Evolutionary conservation across 2,888 invertebrate genomes (phyloP).

Genomic region (Drosophila prolongata): DNA sequence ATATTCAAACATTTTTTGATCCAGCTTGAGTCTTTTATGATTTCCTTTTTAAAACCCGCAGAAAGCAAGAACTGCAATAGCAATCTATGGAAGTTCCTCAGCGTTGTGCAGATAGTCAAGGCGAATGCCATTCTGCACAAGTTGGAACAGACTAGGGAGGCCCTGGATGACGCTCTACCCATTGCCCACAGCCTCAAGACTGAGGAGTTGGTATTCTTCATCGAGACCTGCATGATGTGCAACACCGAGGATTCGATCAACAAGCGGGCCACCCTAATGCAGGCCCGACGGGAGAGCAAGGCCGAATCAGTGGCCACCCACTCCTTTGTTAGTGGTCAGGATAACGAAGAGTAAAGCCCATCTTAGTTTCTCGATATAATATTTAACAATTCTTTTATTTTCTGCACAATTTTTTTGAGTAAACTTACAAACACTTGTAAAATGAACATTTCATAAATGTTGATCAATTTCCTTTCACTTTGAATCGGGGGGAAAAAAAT

Average conservation of each 20-base stretch:
- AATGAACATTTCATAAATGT: background rate
- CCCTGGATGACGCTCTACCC: slow-evolving; percentile 46
- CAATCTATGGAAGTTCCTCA: slow-evolving; percentile 74
- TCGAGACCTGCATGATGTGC: slow-evolving; percentile 46
- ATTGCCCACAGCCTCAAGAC: slow-evolving; percentile 18
- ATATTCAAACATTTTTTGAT: no score
- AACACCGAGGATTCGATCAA: slow-evolving; percentile 39
- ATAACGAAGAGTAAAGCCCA: no score
- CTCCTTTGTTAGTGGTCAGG: slow-evolving; percentile 8
- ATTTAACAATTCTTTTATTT: slow-evolving; percentile 1
- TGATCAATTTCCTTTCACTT: no score
- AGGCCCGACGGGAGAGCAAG: slow-evolving; percentile 8
- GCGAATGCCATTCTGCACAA: slow-evolving; percentile 77
- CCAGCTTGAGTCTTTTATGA: background rate
- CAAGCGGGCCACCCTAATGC: slow-evolving; percentile 20
- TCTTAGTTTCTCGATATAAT: no score
- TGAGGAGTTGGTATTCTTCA: slow-evolving; percentile 23
- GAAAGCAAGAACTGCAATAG: slow-evolving; percentile 64
- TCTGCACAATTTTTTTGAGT: background rate
- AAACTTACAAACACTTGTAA: background rate
- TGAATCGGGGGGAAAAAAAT: no score
- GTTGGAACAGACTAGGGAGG: slow-evolving; percentile 77
- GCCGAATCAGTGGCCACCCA: slow-evolving; percentile 17
- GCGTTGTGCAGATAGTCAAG: slow-evolving; percentile 72
- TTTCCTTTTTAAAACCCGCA: background rate